Percentiles rank a stretch among this genome's conserved stretches.
These are phyloP conservation scores for Oncorhynchus masou DNA, from an alignment of 2,113 vertebrate species.

Conservation along the genomic window DNA sequence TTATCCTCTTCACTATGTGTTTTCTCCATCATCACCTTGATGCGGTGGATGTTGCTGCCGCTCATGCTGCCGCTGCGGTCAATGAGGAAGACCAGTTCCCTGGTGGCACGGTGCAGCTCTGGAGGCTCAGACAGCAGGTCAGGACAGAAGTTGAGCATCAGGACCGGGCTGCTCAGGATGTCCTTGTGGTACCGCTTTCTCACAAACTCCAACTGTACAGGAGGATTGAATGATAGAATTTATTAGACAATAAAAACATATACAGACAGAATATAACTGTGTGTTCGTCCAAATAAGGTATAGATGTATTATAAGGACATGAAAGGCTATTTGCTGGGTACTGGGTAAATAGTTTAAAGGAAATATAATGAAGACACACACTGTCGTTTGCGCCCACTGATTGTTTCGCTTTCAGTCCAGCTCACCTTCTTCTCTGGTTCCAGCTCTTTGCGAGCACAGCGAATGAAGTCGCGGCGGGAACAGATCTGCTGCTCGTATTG, in stretches of 20 bases:
- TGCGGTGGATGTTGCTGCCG: constrained; percentile 68
- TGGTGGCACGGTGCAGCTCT: constrained; percentile 80
- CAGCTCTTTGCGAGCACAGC: constrained; percentile 78
- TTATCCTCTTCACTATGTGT: background rate
- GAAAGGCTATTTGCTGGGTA: too few relatives aligned
- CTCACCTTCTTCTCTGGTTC: constrained; percentile 84
- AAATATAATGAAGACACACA: background rate
- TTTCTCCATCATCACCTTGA: constrained; percentile 72
- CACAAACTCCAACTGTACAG: constrained; percentile 86
- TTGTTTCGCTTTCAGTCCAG: background rate
- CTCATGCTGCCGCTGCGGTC: constrained; percentile 75
- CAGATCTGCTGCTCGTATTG: constrained; percentile 84
- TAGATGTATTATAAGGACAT: too few relatives aligned
- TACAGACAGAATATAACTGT: background rate
- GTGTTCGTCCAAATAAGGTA: background rate
- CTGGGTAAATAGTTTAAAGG: too few relatives aligned
- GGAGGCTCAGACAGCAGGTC: constrained; percentile 66
- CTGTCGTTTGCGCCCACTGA: background rate
- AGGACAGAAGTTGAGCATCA: constrained; percentile 97
- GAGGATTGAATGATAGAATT: background rate
- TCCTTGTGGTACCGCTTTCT: constrained; percentile 94
- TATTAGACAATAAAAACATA: background rate
- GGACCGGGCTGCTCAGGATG: constrained; percentile 86
- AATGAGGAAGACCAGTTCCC: constrained; percentile 88
- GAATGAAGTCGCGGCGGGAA: constrained; percentile 83